Evolutionary conservation across 2,113 vertebrate species (phyloP), one percentile per base, ranked within the genome.

Genomic region (Equus quagga): DNA sequence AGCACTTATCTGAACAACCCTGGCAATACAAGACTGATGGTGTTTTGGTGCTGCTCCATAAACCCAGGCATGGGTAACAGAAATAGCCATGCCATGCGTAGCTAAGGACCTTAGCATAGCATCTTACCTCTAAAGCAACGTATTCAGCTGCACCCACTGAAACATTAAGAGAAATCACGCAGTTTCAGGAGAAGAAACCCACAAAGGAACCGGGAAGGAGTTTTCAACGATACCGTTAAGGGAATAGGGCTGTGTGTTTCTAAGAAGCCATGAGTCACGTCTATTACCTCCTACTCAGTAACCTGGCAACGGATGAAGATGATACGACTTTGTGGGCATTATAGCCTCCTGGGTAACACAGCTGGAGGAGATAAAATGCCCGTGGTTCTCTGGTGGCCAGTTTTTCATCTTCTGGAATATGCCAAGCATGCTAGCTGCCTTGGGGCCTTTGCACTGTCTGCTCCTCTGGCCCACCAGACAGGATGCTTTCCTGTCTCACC

Each of bases 381-480:
- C 3, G 0, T 24, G 67, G 23, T 64, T 87, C 58, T 62, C 95
- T n/a, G 49, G 84, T n/a, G 49, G 84, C 72, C 82, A 51, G 36
- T 49, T 67, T 76, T 56, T 75, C 85, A 67, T 85, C 36, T 51
- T 73, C 76, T 73, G 79, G 78, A 60, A 88, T 10, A 12, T 0
- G 6, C 18, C 26, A 4, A 15, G 33, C 72, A 15, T 0, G 10
- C 64, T 14, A 17, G 15, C 2, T 0, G 0, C 83, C 46, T 0
- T 1, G 51, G 46, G 72, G 54, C 72, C 83, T 82, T 36, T 19
- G 64, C 15, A 2, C 36, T 80, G 23, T 18, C 58, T 54, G 36
- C 60, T 79, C n/a, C 82, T 75, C 65, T 58, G n/a, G 60, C 56
- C 49, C 36, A 36, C 49, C 36, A 36, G 4, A n/a, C 0, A 2